Evolutionary conservation across 2,113 vertebrate genomes (phyloP), one percentile per base, ranked within the genome.

Genomic region (Aythya baeri): DNA sequence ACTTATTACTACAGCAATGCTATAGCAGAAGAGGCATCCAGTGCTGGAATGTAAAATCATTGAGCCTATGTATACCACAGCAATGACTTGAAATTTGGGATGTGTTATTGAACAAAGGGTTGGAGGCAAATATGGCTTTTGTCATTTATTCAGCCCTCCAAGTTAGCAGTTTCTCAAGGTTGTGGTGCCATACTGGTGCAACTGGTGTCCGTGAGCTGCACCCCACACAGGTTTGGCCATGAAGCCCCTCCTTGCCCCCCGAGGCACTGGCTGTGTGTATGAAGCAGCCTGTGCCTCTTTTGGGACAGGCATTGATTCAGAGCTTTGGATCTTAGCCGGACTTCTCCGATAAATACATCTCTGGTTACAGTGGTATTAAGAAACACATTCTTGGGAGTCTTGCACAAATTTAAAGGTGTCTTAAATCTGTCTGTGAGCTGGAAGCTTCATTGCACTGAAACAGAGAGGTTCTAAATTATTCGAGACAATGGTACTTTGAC

Each of bases 401-500:
- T 81, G 21, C 91, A 55, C 31, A 72, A 32, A 83, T 57, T 65
- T 78, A 55, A 4, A 71, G 73, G 63, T 72, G 73, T 9, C 76
- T 90, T 95, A 90, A 94, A 92, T 95, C 91, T 86, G 75, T 61
- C 92, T 68, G 52, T 61, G 80, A 1, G 1, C 91, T 84, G n/a
- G 16, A 90, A 86, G 52, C 84, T 70, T 84, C n/a, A 13, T 17
- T 46, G 94, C 66, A 46, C 52, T 1, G 9, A 67, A 91, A 31
- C 43, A 57, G 32, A 34, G 83, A 89, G 61, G 77, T 95, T 75
- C 89, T 92, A 88, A 94, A 86, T 93, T 78, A 79, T 81, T 72
- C 1, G 4, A 61, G 91, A 88, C 92, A 78, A 75, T 34, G 57
- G 65, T 52, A 4, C 52, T 93, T 57, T 59, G 80, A 61, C 92